These are phyloP conservation scores for Drosophila kanekoi DNA, from an alignment of 2,888 invertebrate species.

Conservation along the genomic window DNA sequence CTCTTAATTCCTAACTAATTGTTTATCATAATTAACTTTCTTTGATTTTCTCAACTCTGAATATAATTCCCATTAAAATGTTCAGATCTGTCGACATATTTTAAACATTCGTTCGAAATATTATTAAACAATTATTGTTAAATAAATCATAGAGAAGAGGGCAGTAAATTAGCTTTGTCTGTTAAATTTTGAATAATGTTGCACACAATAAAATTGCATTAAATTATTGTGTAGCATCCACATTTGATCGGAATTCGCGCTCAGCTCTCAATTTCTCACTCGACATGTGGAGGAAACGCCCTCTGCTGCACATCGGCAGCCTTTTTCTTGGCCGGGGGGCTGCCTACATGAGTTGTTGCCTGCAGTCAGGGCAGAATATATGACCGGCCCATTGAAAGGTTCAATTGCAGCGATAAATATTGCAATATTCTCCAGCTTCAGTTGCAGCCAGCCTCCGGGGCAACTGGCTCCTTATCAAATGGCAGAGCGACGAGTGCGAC, in stretches of 20 bases:
- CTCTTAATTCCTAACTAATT: too few species aligned
- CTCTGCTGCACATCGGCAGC: slow-evolving; percentile 3
- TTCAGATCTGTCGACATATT: too few species aligned
- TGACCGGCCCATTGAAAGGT: slow-evolving; percentile 61
- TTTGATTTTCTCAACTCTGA: too few species aligned
- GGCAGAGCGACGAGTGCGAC: slow-evolving; percentile 19
- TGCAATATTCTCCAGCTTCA: slow-evolving; percentile 48
- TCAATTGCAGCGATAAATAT: slow-evolving; percentile 76
- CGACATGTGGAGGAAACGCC: slow-evolving; percentile 20
- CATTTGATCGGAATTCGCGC: slow-evolving; percentile 29
- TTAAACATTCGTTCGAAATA: too few species aligned
- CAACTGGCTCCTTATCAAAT: slow-evolving; percentile 47
- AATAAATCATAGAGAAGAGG: too few species aligned
- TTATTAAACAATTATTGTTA: too few species aligned
- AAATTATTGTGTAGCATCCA: slow-evolving; percentile 1
- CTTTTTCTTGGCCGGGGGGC: slow-evolving; percentile 1
- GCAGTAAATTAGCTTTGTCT: too few species aligned
- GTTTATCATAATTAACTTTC: too few species aligned
- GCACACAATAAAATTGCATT: slow-evolving; percentile 1
- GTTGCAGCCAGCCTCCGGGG: background rate
- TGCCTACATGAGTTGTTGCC: slow-evolving; percentile 43
- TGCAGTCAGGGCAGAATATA: slow-evolving; percentile 44
- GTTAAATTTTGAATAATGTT: slow-evolving; percentile 5
- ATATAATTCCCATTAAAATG: too few species aligned
- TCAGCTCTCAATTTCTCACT: slow-evolving; percentile 18